Conservation (phyloP, 2,888 invertebrate species). For the Tenthredo mesomela region DNA sequence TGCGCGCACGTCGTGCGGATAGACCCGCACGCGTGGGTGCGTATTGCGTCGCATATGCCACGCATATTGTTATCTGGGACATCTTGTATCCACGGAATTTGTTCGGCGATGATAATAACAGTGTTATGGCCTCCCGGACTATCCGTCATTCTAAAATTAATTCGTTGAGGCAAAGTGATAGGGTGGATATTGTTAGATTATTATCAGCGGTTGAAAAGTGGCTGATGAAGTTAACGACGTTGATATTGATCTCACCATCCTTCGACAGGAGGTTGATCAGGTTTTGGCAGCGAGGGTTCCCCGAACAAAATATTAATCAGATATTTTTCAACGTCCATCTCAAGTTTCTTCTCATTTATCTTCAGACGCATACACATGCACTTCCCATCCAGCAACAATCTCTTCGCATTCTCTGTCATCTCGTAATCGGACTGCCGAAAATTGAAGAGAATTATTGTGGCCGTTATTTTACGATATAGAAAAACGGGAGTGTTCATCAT, state of each 20-base stretch:
- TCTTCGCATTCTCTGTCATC: slow-evolving; percentile 65
- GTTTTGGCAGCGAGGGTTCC: slow-evolving; percentile 64
- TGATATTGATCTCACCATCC: slow-evolving; percentile 67
- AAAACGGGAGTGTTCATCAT: neutral
- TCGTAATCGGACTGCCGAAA: slow-evolving; percentile 66
- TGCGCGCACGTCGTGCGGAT: no score
- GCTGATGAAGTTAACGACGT: neutral
- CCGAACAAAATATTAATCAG: slow-evolving; percentile 69
- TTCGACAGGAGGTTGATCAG: slow-evolving; percentile 62
- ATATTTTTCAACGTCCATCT: slow-evolving; percentile 70
- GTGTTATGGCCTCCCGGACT: no score
- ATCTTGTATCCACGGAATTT: no score
- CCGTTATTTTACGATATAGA: neutral
- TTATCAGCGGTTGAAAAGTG: neutral
- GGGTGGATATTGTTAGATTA: neutral
- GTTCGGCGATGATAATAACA: no score
- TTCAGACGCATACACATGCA: slow-evolving; percentile 71
- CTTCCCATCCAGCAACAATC: slow-evolving; percentile 70
- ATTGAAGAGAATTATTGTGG: neutral
- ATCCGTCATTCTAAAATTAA: no score
- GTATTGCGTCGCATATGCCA: no score
- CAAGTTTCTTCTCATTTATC: slow-evolving; percentile 63
- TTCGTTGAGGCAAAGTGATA: neutral
- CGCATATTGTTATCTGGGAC: no score
- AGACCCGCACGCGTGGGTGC: no score